Evolutionary conservation across 1,140 invertebrate genomes (phyloP).

Genomic region (Zaprionus tsacasi): DNA sequence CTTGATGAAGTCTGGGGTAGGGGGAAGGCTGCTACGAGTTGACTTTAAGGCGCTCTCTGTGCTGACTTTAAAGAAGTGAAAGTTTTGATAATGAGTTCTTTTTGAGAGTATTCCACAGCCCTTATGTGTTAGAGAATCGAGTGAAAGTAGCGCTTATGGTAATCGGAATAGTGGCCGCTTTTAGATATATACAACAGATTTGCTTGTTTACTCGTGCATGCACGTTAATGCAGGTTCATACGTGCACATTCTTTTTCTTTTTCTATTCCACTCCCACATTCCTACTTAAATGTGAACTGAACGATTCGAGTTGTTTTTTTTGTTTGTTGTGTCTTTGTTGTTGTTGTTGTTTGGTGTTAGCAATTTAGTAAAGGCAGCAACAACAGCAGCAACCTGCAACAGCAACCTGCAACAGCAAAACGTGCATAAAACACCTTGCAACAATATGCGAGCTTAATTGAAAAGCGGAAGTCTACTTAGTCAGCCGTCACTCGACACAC

Average conservation of each 20-base stretch:
- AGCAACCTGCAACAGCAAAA: slow-evolving; percentile 65
- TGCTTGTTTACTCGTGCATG: neutral
- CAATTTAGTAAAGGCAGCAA: slow-evolving; percentile 16
- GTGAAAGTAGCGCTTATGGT: neutral
- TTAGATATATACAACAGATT: neutral
- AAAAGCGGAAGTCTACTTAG: slow-evolving; percentile 80
- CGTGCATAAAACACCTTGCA: slow-evolving; percentile 77
- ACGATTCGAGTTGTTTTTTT: neutral
- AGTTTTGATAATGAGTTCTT: too few relatives aligned
- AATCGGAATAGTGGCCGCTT: neutral
- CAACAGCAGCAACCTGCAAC: slow-evolving; percentile 7
- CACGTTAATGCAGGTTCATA: neutral
- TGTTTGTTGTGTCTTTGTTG: neutral
- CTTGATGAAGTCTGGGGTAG: neutral
- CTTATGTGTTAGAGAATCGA: too few relatives aligned
- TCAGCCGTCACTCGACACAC: slow-evolving; percentile 49
- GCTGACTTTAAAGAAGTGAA: too few relatives aligned
- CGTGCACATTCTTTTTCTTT: neutral
- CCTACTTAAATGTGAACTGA: neutral
- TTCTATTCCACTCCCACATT: neutral
- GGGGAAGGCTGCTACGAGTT: neutral
- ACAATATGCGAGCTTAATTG: slow-evolving; percentile 79
- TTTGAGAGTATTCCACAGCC: too few relatives aligned
- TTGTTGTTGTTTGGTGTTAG: neutral
- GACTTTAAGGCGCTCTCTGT: neutral